Percentiles rank a stretch among this genome's conserved stretches.
Conservation (phyloP, 2,888 invertebrate species). For the Polymixis lichenea region DNA sequence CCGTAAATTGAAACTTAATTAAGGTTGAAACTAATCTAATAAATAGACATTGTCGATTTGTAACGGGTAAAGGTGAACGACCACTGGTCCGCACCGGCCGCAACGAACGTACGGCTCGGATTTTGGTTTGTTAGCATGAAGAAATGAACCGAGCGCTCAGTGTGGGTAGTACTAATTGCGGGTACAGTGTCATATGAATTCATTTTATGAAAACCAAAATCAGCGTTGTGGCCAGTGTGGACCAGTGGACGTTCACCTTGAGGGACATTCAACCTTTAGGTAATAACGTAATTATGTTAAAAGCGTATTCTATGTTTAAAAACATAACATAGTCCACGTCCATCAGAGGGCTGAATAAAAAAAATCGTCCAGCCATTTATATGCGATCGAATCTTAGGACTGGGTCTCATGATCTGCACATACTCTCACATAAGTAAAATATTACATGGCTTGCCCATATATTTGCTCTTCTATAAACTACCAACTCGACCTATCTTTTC, state of each 20-base stretch:
- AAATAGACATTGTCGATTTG: neutral
- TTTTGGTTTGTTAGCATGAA: too few relatives aligned
- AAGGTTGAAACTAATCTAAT: neutral
- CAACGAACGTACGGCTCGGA: too few relatives aligned
- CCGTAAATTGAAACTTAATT: neutral
- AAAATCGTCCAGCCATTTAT: neutral
- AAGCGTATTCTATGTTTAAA: neutral
- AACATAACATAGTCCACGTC: neutral
- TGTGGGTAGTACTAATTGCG: too few relatives aligned
- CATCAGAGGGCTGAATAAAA: neutral
- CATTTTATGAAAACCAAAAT: too few relatives aligned
- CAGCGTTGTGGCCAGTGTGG: too few relatives aligned
- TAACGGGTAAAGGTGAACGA: neutral
- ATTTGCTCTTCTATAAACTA: conserved; percentile 18
- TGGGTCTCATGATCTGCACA: neutral
- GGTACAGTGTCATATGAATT: too few relatives aligned
- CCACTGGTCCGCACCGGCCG: too few relatives aligned
- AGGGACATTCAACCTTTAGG: neutral
- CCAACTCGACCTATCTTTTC: conserved; percentile 13
- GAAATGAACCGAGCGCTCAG: too few relatives aligned
- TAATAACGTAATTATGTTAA: neutral
- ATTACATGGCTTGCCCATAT: neutral
- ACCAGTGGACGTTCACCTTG: too few relatives aligned
- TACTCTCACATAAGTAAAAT: neutral
- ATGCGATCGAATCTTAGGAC: neutral